These are phyloP conservation scores for Alentia gelatinosa DNA, from an alignment of 2,888 invertebrate species.

Conservation along the genomic window DNA sequence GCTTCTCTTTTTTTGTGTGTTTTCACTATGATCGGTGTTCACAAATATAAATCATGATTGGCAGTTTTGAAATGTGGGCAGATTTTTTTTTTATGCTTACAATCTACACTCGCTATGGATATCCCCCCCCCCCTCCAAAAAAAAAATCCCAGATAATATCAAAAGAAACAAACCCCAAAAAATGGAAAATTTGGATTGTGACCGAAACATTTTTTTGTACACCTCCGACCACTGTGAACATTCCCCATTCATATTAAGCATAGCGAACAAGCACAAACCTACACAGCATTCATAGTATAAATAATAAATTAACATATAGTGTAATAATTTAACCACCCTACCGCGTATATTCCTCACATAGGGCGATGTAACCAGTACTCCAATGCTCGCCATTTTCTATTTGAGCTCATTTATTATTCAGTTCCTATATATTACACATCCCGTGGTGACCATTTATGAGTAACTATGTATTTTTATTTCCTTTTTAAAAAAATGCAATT, in stretches of 20 bases:
- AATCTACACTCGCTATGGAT: too few species aligned
- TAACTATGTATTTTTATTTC: too few species aligned
- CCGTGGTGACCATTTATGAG: background rate
- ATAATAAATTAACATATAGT: constrained; percentile 49
- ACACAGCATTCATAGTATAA: constrained; percentile 53
- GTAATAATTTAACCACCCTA: constrained; percentile 41
- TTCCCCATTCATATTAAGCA: background rate
- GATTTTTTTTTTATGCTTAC: too few species aligned
- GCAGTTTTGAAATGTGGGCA: too few species aligned
- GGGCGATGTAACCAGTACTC: too few species aligned
- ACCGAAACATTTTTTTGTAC: background rate
- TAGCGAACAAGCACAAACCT: constrained; percentile 45
- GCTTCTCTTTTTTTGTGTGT: background rate
- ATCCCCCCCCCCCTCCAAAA: too few species aligned
- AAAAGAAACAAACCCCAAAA: too few species aligned
- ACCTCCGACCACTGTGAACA: constrained; percentile 10
- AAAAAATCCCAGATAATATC: too few species aligned
- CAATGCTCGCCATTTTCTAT: background rate
- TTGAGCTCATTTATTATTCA: too few species aligned
- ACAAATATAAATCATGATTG: too few species aligned
- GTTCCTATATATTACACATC: background rate
- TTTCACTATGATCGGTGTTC: too few species aligned
- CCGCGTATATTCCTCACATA: background rate
- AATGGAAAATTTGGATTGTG: background rate
- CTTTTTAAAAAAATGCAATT: constrained; percentile 18